Evolutionary conservation across 2,888 invertebrate species (phyloP), one percentile per base, ranked within the genome.

Genomic region (Erebia ligea): DNA sequence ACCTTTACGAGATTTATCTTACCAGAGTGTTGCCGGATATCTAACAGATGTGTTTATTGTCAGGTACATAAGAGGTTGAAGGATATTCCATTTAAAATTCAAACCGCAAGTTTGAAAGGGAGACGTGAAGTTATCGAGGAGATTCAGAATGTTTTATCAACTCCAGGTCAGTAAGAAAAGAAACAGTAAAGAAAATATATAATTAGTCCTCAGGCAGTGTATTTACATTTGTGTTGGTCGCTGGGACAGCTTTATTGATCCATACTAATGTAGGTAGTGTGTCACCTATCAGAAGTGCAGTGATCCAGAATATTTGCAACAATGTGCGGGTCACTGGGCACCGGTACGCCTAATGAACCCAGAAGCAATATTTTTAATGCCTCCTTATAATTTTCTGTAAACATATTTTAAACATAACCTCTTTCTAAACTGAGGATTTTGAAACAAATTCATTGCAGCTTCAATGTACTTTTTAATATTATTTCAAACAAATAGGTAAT

Each of bases 71-170:
- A 94, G 89, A 95, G 94, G 82, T 90, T 97, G 78, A 96, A 96
- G 88, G 96, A 97, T 93, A 93, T 97, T 82, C 96, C 96, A 71
- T 94, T 95, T 85, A 95, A 94, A 89, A 94, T 96, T 81, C 96
- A 96, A 87, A 95, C 95, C 81, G 94, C 96, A 77, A 96, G 96
- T 89, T 91, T 95, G 84, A 96, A 95, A 83, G 96, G 95, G 82
- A 94, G 97, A 82, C 95, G 95, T 84, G 92, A 94, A 85, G 94
- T 96, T 81, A 91, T 96, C 75, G 88, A 95, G 80, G 95, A 95
- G 92, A 95, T 97, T 85, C 94, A 94, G 82, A 92, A 94, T 87
- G 95, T 97, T 85, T 93, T 97, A 85, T 93, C 95, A 82, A 95
- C 96, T 85, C 95, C 96, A 90, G 97, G 97, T 97, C 92, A 89